These are phyloP conservation scores for Nanorana parkeri DNA, from an alignment of 2,113 vertebrate species.

Conservation along the genomic window DNA sequence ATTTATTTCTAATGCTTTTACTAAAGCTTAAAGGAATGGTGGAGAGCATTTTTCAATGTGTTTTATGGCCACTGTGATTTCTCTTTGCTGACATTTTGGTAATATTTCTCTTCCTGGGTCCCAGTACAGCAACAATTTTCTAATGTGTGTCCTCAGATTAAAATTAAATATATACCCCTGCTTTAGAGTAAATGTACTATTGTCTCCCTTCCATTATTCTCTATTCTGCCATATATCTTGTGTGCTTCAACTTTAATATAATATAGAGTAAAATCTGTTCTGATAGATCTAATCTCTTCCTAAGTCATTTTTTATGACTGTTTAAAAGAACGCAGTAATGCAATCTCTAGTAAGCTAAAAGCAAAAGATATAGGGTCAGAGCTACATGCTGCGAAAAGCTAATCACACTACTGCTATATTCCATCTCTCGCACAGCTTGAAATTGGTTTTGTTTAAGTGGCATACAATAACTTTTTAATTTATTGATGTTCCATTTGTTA, in stretches of 20 bases:
- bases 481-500: constrained; percentile 28
- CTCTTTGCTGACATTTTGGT: too few relatives aligned
- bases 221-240: neutral
- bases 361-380: neutral
- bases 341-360: constrained; percentile 24
- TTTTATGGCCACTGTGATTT: too few relatives aligned
- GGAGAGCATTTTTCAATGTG: too few relatives aligned
- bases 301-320: neutral
- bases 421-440: constrained; percentile 11
- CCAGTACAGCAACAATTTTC: too few relatives aligned
- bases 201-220: too few relatives aligned
- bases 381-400: constrained; percentile 17
- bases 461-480: constrained; percentile 16
- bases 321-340: neutral
- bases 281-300: neutral
- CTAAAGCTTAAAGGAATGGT: too few relatives aligned
- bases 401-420: constrained; percentile 13
- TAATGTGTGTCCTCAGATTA: too few relatives aligned
- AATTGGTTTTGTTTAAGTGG: constrained; percentile 19
- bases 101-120: too few relatives aligned
- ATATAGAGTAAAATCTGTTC: constrained; percentile 7
- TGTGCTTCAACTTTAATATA: neutral
- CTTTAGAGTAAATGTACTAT: too few relatives aligned
- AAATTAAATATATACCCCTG: too few relatives aligned
- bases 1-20: too few relatives aligned